phyloP scores from a whole-genome alignment of 2,888 invertebrate species.

The Odontothrips loti region DNA sequence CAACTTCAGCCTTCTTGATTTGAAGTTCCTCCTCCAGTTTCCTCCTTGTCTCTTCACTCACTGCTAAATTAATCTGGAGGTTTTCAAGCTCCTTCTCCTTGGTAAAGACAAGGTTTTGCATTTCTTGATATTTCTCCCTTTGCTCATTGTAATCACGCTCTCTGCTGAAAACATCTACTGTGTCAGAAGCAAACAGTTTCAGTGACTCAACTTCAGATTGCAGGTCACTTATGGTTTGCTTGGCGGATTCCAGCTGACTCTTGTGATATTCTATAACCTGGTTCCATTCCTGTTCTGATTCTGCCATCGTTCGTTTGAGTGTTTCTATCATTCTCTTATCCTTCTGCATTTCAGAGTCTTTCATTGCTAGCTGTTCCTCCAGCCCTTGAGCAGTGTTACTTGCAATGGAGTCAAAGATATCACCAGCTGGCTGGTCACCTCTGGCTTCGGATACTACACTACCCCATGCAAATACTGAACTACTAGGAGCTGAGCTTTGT shows the following conservation, averaged over 20 bases:
- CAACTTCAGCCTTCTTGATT: constrained; percentile 48
- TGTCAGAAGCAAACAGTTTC: constrained; percentile 40
- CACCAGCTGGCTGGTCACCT: background rate
- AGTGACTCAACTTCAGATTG: constrained; percentile 46
- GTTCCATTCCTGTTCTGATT: background rate
- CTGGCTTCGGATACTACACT: background rate
- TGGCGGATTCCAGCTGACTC: background rate
- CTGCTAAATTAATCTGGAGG: constrained; percentile 36
- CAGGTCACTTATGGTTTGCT: constrained; percentile 44
- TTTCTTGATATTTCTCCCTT: constrained; percentile 40
- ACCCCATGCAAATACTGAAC: background rate
- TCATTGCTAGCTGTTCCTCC: background rate
- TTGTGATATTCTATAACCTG: constrained; percentile 15
- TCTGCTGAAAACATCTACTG: constrained; percentile 31
- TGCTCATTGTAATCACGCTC: constrained; percentile 37
- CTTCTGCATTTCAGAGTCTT: background rate
- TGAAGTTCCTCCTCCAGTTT: constrained; percentile 29
- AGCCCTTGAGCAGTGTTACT: background rate
- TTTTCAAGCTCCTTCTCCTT: constrained; percentile 43
- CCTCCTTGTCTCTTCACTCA: constrained; percentile 31
- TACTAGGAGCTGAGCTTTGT: background rate
- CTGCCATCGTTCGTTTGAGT: background rate
- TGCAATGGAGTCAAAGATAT: constrained; percentile 8
- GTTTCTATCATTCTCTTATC: constrained; percentile 12
- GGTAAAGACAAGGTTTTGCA: constrained; percentile 42